These are phyloP conservation scores for Clitarchus hookeri DNA, from an alignment of 2,888 invertebrate species.

Conservation along the genomic window DNA sequence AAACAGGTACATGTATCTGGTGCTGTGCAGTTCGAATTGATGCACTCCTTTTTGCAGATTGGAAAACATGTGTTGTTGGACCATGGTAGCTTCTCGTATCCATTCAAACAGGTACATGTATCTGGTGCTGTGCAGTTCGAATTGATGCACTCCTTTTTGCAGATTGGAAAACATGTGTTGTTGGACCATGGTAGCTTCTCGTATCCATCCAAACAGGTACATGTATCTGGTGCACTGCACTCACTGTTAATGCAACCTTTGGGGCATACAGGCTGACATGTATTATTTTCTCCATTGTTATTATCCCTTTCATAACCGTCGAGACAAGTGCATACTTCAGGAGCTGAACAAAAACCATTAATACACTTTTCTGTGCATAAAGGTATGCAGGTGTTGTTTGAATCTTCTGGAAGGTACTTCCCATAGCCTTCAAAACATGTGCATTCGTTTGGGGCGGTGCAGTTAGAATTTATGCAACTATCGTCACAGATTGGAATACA, in stretches of 20 bases:
- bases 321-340: conserved; percentile 48
- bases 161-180: conserved; percentile 36
- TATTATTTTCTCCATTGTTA: conserved; percentile 50
- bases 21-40: conserved; percentile 54
- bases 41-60: conserved; percentile 41
- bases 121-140: conserved; percentile 63
- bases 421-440: conserved; percentile 55
- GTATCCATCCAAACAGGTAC: conserved; percentile 73
- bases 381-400: conserved; percentile 51
- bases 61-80: conserved; percentile 34
- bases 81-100: conserved; percentile 59
- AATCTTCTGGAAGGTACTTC: conserved; percentile 48
- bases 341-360: conserved; percentile 33
- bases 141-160: conserved; percentile 41
- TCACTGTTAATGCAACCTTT: conserved; percentile 75
- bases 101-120: conserved; percentile 73
- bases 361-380: conserved; percentile 54
- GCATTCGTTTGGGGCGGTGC: conserved; percentile 54
- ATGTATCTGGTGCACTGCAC: conserved; percentile 75
- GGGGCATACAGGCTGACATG: conserved; percentile 56
- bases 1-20: conserved; percentile 77
- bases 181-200: conserved; percentile 52
- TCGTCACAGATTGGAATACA: conserved; percentile 37
- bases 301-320: conserved; percentile 54
- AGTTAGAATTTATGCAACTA: conserved; percentile 54